Conservation (phyloP, 2,888 invertebrate species). For the Scelioninae gen. 1 region DNA sequence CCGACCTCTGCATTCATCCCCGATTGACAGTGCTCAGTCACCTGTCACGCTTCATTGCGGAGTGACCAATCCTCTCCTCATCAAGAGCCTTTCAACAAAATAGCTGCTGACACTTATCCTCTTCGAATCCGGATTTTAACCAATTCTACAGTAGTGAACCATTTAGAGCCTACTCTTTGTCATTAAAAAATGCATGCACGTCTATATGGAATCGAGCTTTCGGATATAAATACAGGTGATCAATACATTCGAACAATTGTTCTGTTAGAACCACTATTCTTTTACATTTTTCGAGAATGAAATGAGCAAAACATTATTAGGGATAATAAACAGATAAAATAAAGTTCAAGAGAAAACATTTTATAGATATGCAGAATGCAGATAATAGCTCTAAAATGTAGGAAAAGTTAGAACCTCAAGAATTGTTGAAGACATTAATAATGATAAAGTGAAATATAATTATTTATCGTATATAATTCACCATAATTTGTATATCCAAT, state of each 20-base stretch:
- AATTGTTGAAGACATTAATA: no score
- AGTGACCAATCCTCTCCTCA: slow-evolving; percentile 54
- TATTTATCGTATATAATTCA: no score
- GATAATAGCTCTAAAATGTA: no score
- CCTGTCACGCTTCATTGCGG: slow-evolving; percentile 38
- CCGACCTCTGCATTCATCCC: slow-evolving; percentile 9
- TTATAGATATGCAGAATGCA: no score
- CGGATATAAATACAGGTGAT: slow-evolving; percentile 29
- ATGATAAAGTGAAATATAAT: no score
- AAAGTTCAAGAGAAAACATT: no score
- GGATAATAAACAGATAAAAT: no score
- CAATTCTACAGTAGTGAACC: neutral
- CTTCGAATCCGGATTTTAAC: neutral
- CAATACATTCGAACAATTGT: slow-evolving; percentile 28
- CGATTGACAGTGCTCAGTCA: slow-evolving; percentile 30
- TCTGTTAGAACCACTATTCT: neutral
- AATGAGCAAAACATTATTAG: neutral
- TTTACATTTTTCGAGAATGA: neutral
- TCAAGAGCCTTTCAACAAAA: slow-evolving; percentile 37
- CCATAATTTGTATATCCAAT: no score
- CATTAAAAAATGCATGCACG: slow-evolving; percentile 30
- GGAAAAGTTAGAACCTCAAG: no score
- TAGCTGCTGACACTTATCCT: slow-evolving; percentile 16
- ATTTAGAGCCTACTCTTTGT: slow-evolving; percentile 24
- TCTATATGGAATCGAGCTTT: slow-evolving; percentile 9